Evolutionary conservation across 2,797 vertebrate genomes (phyloP).

Genomic region (Emys orbicularis): DNA sequence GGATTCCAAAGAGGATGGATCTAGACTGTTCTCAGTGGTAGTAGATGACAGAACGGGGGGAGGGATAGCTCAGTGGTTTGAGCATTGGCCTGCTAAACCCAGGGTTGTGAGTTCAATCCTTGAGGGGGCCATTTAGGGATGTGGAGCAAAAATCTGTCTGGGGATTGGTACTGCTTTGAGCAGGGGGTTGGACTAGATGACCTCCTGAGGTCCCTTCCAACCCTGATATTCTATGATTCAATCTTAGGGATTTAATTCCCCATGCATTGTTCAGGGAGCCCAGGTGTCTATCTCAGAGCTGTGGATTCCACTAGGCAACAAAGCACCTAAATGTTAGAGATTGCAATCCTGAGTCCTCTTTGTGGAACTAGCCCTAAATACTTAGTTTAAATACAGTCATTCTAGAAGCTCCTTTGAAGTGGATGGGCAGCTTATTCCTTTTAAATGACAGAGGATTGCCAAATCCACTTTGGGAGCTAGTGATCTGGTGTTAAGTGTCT

Average conservation of each 20-base stretch:
- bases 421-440: neutral
- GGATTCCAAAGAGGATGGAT: no score
- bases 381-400: neutral
- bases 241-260: neutral
- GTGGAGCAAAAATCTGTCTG: no score
- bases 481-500: neutral
- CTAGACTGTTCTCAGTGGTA: no score
- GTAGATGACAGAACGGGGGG: no score
- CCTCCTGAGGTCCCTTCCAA: no score
- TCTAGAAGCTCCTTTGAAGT: neutral
- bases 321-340: neutral
- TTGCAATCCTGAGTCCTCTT: neutral
- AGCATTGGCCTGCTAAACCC: no score
- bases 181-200: no score
- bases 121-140: no score
- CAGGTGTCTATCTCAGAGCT: neutral
- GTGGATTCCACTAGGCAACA: neutral
- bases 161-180: no score
- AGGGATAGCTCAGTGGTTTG: no score
- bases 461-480: slow-evolving; percentile 15
- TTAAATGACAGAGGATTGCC: neutral
- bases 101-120: no score
- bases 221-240: neutral
- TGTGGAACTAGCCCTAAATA: neutral
- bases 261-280: neutral